These are phyloP conservation scores for Morbakka virulenta DNA, from an alignment of 30 jellyfish, hydroid and myxozoan species.

Conservation along the genomic window DNA sequence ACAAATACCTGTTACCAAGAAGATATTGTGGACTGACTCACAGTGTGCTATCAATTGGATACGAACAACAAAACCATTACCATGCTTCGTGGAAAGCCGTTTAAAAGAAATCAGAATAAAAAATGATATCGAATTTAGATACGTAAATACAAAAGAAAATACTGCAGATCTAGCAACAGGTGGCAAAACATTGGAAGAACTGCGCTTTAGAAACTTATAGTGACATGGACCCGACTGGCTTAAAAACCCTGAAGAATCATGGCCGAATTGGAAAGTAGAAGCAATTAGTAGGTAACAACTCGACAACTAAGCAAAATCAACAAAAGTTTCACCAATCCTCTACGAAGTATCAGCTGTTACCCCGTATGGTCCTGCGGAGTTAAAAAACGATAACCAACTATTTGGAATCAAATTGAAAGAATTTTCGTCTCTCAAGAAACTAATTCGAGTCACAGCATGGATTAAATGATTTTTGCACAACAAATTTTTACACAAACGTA, in stretches of 20 bases:
- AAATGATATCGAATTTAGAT: conserved; percentile 1
- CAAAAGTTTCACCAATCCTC: neutral
- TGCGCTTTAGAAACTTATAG: too few relatives aligned
- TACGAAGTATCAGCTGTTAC: conserved; percentile 7
- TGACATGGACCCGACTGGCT: too few relatives aligned
- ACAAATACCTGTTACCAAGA: neutral
- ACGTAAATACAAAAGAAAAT: conserved; percentile 7
- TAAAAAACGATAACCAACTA: neutral
- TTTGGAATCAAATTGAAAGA: conserved; percentile 6
- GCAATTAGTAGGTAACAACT: neutral
- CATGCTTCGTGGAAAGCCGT: conserved; percentile 13
- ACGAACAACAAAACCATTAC: neutral
- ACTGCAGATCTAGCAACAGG: conserved; percentile 18
- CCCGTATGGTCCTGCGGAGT: neutral
- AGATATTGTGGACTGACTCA: conserved; percentile 18
- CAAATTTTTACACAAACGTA: too few relatives aligned
- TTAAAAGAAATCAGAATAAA: conserved; percentile 1
- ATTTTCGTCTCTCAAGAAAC: neutral
- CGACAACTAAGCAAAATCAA: neutral
- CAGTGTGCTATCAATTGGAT: conserved; percentile 22
- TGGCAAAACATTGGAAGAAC: too few relatives aligned
- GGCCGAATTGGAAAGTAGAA: conserved; percentile 10
- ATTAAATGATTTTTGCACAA: neutral
- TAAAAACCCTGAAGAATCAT: neutral
- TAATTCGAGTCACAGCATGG: conserved; percentile 25